Base-by-base conservation (phyloP, 2,797 vertebrate genomes). In the Rhinophrynus dorsalis region DNA sequence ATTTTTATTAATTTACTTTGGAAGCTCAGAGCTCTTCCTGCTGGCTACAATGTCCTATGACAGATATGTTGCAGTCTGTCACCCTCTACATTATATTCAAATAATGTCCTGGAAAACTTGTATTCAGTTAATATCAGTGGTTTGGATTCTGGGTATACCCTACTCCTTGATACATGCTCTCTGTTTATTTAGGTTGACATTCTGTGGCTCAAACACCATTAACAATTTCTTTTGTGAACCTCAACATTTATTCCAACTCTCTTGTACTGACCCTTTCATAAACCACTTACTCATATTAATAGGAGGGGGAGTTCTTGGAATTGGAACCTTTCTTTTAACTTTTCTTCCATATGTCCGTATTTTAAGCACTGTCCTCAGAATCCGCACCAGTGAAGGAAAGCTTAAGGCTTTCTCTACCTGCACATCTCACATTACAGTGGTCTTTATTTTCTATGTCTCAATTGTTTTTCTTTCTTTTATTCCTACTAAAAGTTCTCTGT, bases 41-140 rank as follows among this genome's bases (percentile, higher is more conserved):
- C 48, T 70, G 2, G 52, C 58, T 1, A 48, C 57, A 5, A 69
- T 69, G 67, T 61, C 67, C 29, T 62, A 61, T 26, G 57, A 62
- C 21, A 10, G 67, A 9, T 62, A 62, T 17, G n/a, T 42, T 15
- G 67, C 58, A 5, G 37, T 70, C n/a, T 70, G 67, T n/a, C 18
- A 18, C 2, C 63, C 63, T 10, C 26, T 66, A 3, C 26, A 55
- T 12, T 68, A 60, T 26, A 15, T 15, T 15, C 24, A 23, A 9
- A 21, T 59, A 24, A 68, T 68, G 66, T 38, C 44, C 6, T 51
- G 45, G 35, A 12, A 38, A 2, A 18, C 11, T 0, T 68, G 66
- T 12, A 6, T 9, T 42, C 45, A 59, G 12, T 2, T 60, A 4
- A 23, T 18, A 6, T n/a, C 17, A n/a, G 26, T 29, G 2, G n/a